phyloP scores from a whole-genome alignment of 2,888 invertebrate genomes.

The Neoaliturus tenellus region DNA sequence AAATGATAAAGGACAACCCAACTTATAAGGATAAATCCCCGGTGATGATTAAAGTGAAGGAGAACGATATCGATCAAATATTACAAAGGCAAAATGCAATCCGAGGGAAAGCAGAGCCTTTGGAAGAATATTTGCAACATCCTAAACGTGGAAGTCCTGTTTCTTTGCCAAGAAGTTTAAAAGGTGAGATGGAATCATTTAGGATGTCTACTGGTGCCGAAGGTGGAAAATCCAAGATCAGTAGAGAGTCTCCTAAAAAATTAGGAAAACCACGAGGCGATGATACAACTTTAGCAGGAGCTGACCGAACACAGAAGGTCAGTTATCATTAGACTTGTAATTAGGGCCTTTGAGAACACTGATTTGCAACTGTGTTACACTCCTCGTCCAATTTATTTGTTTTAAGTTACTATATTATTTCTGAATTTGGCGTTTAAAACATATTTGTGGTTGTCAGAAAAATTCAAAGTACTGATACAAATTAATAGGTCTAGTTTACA shows the following conservation, averaged over 20 bases:
- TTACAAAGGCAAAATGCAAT: background rate
- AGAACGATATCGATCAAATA: constrained; percentile 23
- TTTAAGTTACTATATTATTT: too few species aligned
- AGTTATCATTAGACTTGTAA: background rate
- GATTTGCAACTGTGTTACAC: too few species aligned
- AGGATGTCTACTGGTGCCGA: background rate
- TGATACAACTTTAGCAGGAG: background rate
- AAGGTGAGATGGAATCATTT: background rate
- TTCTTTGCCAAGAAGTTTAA: background rate
- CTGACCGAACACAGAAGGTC: background rate
- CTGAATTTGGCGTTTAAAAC: too few species aligned
- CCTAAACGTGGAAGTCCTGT: background rate
- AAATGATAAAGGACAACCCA: constrained; percentile 17
- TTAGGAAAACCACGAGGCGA: background rate
- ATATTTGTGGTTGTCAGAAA: too few species aligned
- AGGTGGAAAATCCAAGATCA: background rate
- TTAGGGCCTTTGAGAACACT: too few species aligned
- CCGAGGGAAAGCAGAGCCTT: background rate
- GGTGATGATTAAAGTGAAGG: constrained; percentile 38
- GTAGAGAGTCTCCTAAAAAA: background rate
- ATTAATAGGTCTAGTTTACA: too few species aligned
- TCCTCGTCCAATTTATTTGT: too few species aligned
- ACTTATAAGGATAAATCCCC: constrained; percentile 6
- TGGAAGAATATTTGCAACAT: background rate
- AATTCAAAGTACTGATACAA: too few species aligned